These are phyloP conservation scores for Diuraphis noxia DNA, from an alignment of 1,140 invertebrate genomes.

Conservation along the genomic window DNA sequence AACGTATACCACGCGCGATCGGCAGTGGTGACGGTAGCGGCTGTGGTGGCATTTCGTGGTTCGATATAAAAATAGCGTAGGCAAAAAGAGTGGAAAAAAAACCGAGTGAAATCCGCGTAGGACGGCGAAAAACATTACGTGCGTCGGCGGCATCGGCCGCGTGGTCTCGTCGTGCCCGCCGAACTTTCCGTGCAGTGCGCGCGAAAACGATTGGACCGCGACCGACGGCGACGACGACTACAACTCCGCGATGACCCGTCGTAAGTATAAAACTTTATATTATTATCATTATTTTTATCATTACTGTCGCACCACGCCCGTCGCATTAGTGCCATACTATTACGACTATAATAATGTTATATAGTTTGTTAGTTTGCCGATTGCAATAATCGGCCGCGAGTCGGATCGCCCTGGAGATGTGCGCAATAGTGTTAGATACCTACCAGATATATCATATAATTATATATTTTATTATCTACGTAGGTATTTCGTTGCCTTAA, in stretches of 20 bases:
- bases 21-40: too few relatives aligned
- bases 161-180: conserved; percentile 17
- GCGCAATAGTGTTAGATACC: too few relatives aligned
- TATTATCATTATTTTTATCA: not conserved
- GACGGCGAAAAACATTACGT: not conserved
- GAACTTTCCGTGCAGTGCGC: not conserved
- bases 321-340: not conserved
- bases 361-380: too few relatives aligned
- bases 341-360: too few relatives aligned
- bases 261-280: not conserved
- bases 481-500: too few relatives aligned
- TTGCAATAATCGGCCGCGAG: too few relatives aligned
- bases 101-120: conserved; percentile 24
- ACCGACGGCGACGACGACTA: not conserved
- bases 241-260: not conserved
- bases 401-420: too few relatives aligned
- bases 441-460: too few relatives aligned
- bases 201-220: not conserved
- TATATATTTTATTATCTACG: too few relatives aligned
- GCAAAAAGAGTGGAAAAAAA: not conserved
- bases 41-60: not conserved
- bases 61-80: conserved; percentile 44
- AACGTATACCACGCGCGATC: conserved; percentile 14
- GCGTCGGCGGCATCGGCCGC: conserved; percentile 19
- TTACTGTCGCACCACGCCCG: not conserved